Base-by-base conservation (phyloP, 2,113 vertebrate genomes). In the Sceloporus undulatus region DNA sequence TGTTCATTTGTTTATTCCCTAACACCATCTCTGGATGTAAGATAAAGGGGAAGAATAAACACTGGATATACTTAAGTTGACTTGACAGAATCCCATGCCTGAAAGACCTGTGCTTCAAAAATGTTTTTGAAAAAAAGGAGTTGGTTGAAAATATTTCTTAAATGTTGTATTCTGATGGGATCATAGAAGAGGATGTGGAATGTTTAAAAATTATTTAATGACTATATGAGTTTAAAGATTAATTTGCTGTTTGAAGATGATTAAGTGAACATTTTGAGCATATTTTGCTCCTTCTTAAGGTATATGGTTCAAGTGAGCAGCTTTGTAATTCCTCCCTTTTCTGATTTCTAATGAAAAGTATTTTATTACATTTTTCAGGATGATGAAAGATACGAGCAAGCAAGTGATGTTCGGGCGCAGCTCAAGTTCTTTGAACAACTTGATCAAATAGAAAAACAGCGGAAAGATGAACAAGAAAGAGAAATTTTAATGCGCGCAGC, bases 371-470 rank as follows among this genome's bases (percentile, higher is more conserved):
- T 86, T 92, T 89, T 89, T 65, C 94, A 99, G 98, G 98, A 99
- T 87, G 98, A 98, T n/a, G 97, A 98, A 91, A 97, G 96, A 87
- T 97, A 98, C 0, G 98, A 99, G 93, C 98, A 98, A 95, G 96
- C 95, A 77, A 98, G 97, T 66, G 98, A 99, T 3, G 98, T 99
- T 90, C 98, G 98, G 88, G 94, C 98, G 42, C 98, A 99, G 96
- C 98, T 99, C 42, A 99, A 98, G 92, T 99, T 98, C 94, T 99
- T 99, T 91, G 98, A 99, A 93, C 99, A 99, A 94, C 97, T 98
- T 52, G 98, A 99, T 95, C 98, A 98, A 92, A 97, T 98, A 91
- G 98, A 99, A 92, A 99, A 99, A 90, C 98, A 98, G 92, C 96
- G 97, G 66, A 99, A 99, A 89, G 99, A 99, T 21, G 98, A 98